Evolutionary conservation across 30 jellyfish, hydroid and myxozoan species (phyloP), one percentile per base, ranked within the genome.

Genomic region (Mastigias papua): DNA sequence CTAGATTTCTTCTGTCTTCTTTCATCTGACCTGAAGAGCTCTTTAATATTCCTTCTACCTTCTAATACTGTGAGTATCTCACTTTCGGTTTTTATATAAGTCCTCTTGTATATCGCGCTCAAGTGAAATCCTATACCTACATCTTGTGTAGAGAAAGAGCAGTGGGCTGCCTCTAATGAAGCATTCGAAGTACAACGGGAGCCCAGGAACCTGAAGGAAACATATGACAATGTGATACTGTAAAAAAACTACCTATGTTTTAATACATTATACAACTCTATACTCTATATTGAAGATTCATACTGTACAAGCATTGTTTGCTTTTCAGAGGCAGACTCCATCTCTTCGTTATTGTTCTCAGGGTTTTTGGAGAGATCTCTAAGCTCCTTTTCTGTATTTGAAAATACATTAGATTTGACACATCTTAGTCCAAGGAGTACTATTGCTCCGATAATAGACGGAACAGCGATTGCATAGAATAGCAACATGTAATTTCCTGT

Each of bases 401-500:
- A 32, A 32, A 32, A 72, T 22, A 69, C 69, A 33, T 69, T 69
- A 48, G 83, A 11, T 33, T 72, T 72, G 20, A 72, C 25, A 32
- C 67, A 72, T 26, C 83, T 19, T 23, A 72, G 31, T 32, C 48
- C 67, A 35, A 48, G 64, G n/a, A 72, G 67, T 0, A 69, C 67
- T 20, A 72, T n/a, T 23, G 83, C 83, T 33, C 69, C 83, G 22
- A 72, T 34, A 34, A 72, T 0, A 17, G 35, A 37, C 5, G 83
- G 83, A 19, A 72, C 2, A 37, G 66, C 63, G 35, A 72, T 61
- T 11, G 83, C 19, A 21, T 72, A 72, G n/a, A 72, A 72, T 6
- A 72, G 83, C 67, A 72, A 4, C 1, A 46, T 72, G 68, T 72
- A 72, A 25, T 72, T 32, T 3, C 68, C 68, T 23, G 64, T 33